Evolutionary conservation across 2,113 vertebrate species (phyloP), one percentile per base, ranked within the genome.

Genomic region (Prietella phreatophila): DNA sequence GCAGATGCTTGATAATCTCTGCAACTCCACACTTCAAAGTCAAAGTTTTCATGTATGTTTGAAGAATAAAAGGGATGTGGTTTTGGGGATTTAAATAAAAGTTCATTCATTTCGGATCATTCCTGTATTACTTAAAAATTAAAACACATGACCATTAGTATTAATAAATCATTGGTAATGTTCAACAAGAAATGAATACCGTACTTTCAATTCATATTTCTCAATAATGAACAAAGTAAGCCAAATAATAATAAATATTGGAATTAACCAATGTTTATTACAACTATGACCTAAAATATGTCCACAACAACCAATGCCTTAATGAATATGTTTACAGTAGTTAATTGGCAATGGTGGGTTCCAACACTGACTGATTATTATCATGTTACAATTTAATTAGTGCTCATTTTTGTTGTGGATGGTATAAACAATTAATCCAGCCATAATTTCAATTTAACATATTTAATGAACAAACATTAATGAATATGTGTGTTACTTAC

Each of bases 1-100:
- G 86, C 76, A 89, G 63, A 73, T 85, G 83, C 71, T 75, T 80
- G 85, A 85, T 91, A 90, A 89, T 93, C 89, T 92, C 39, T 86
- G 85, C 65, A 91, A 84, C 84, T 71, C 69, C 83, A 82, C 78
- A 85, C 92, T 91, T 91, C 89, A 61, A 25, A 61, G 22, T n/a
- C 61, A 91, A 90, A 92, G 89, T 39, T 39, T 20, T 71, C 14
- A 39, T 69, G 27, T 69, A 33, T 17, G 11, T 69, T 14, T 33
- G n/a, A 69, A 69, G n/a, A 69, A 69, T 30, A 33, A 69, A 27
- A 63, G 20, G 19, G 61, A 3, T 63, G 25, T 10, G 27, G 8
- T 27, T 63, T 63, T 11, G 3, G 58, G 58, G 9, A 3, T 10
- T 11, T 63, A 63, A 9, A 63, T 63, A 27, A 63, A 27, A 1